Conservation (phyloP, 1,140 invertebrate genomes). For the Thaumetopoea pityocampa region DNA sequence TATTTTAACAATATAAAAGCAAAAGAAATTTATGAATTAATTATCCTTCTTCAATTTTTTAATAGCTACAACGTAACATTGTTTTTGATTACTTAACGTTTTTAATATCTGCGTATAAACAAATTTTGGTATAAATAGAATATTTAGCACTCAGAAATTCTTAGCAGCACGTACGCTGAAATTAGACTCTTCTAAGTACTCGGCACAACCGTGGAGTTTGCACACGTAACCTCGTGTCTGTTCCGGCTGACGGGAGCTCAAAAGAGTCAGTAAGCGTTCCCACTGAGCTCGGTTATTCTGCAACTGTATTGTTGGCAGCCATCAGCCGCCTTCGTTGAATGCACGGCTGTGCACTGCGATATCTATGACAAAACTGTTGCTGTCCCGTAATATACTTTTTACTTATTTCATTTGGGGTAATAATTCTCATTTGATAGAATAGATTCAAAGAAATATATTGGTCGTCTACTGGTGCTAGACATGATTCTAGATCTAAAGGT, state of each 20-base stretch:
- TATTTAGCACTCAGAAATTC: background rate
- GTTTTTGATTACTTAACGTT: background rate
- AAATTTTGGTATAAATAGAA: background rate
- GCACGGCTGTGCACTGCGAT: constrained; percentile 17
- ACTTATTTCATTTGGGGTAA: no score
- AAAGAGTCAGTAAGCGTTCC: constrained; percentile 34
- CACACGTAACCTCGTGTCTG: constrained; percentile 31
- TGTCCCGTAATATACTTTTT: no score
- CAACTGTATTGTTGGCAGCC: constrained; percentile 38
- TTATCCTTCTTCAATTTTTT: constrained; percentile 11
- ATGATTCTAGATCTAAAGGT: no score
- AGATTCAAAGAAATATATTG: no score
- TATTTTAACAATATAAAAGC: constrained; percentile 17
- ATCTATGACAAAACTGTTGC: constrained; percentile 16
- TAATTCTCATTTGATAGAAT: no score
- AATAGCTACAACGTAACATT: background rate
- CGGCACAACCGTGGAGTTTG: constrained; percentile 24
- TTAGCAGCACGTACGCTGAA: constrained; percentile 5
- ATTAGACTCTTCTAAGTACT: constrained; percentile 27
- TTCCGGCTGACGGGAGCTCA: constrained; percentile 35
- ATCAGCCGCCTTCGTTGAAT: constrained; percentile 26
- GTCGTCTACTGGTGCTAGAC: no score
- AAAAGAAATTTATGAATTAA: constrained; percentile 17
- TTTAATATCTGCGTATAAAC: background rate
- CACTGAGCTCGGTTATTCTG: constrained; percentile 28